A percentile compares a stretch with the other conserved stretches of the same genome.
Conservation (phyloP, 92 coral and sea anemone species). For the Heteractis magnifica region DNA sequence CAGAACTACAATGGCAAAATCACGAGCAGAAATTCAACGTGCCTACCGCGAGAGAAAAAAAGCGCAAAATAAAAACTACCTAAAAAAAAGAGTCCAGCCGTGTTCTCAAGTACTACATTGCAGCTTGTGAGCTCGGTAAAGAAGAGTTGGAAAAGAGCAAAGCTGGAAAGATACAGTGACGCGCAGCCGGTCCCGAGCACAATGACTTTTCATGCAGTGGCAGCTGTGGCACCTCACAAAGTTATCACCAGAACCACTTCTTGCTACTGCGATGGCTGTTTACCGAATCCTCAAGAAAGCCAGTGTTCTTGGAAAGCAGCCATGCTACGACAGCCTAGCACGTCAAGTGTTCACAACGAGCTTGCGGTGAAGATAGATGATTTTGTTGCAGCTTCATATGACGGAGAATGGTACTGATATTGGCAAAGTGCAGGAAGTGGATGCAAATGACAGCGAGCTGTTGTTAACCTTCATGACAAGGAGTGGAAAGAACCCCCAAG, state of each 20-base stretch:
- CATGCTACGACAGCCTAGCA: neutral
- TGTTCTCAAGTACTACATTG: slow-evolving; percentile 32
- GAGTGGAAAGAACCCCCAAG: neutral
- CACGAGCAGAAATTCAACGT: slow-evolving; percentile 46
- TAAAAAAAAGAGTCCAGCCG: slow-evolving; percentile 26
- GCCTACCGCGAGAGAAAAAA: slow-evolving; percentile 43
- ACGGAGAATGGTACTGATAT: slow-evolving; percentile 29
- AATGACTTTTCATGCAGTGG: slow-evolving; percentile 42
- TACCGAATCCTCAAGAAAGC: slow-evolving; percentile 16
- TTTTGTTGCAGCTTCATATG: neutral
- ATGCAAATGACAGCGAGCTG: neutral
- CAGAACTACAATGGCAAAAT: slow-evolving; percentile 17
- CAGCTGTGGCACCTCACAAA: slow-evolving; percentile 17
- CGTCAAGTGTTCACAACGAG: neutral
- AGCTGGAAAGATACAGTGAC: neutral
- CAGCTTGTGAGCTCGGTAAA: slow-evolving; percentile 9
- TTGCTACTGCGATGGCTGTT: slow-evolving; percentile 40
- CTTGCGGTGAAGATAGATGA: neutral
- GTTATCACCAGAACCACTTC: slow-evolving; percentile 40
- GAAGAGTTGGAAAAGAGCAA: neutral
- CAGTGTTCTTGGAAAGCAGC: slow-evolving; percentile 30
- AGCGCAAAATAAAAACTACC: slow-evolving; percentile 25
- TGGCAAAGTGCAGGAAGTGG: slow-evolving; percentile 33
- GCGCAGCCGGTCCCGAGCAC: slow-evolving; percentile 35
- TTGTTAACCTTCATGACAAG: slow-evolving; percentile 18